Percentiles rank a stretch among this genome's conserved stretches.
Conservation (phyloP, 2,113 vertebrate genomes). For the Malurus melanocephalus region DNA sequence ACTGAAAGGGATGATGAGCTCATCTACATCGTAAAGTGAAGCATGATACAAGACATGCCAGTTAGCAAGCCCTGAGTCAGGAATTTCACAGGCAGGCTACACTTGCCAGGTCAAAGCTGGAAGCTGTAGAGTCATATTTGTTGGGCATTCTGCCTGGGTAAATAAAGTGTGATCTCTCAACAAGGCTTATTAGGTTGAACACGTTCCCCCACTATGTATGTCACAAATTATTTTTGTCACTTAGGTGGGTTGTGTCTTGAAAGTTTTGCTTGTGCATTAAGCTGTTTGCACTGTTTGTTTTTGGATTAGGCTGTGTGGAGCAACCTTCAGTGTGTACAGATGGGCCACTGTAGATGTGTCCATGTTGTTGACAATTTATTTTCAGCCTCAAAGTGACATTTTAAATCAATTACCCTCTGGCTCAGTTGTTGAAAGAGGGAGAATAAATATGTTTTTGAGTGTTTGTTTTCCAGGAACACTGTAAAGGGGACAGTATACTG, state of each 20-base stretch:
- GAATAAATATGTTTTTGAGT: neutral
- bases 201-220: neutral
- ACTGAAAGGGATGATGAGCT: conserved; percentile 17
- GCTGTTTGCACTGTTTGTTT: neutral
- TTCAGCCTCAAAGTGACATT: neutral
- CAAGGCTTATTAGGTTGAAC: conserved; percentile 1
- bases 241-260: neutral
- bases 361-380: neutral
- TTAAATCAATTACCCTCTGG: neutral
- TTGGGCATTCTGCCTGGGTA: neutral
- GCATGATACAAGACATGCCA: neutral
- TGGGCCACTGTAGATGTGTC: neutral
- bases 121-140: neutral
- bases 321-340: neutral
- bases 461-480: neutral
- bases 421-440: neutral
- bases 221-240: neutral
- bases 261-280: neutral
- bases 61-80: neutral
- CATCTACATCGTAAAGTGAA: neutral
- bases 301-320: neutral
- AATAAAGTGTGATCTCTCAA: conserved; percentile 11
- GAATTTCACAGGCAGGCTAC: neutral
- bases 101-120: neutral
- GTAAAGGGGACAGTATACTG: neutral